Percentiles rank a stretch among this genome's conserved stretches.
Conservation (phyloP, 2,797 vertebrate species). For the Danio jaintianensis region DNA sequence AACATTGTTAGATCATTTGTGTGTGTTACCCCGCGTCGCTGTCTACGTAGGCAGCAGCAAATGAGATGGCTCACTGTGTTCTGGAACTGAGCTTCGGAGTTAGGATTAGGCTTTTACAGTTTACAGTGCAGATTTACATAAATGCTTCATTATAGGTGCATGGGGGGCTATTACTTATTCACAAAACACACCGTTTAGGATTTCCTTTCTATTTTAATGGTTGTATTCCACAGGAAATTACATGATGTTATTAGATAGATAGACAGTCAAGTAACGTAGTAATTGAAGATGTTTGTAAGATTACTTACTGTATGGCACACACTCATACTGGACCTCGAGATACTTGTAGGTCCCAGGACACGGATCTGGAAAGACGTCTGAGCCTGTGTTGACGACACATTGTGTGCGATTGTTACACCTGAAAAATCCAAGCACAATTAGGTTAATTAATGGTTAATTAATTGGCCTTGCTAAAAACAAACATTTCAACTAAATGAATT, state of each 20-base stretch:
- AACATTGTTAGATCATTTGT: too few species aligned
- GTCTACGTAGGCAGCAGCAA: neutral
- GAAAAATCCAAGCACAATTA: constrained; percentile 68
- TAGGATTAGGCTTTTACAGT: neutral
- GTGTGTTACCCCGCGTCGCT: too few species aligned
- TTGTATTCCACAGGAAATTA: neutral
- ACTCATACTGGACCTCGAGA: constrained; percentile 99
- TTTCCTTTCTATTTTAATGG: too few species aligned
- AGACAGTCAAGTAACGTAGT: neutral
- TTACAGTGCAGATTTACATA: neutral
- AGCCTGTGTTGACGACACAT: constrained; percentile 98
- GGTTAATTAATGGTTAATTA: constrained; percentile 57
- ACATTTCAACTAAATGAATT: too few species aligned
- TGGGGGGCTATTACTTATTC: neutral
- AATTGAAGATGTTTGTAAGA: neutral
- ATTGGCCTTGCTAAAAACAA: too few species aligned
- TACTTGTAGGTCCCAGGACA: constrained; percentile 99
- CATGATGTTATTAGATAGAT: neutral
- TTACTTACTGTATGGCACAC: constrained; percentile 99
- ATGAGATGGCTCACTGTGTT: neutral
- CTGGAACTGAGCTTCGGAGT: neutral
- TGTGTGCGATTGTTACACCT: constrained; percentile 99
- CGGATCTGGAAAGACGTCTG: constrained; percentile 98
- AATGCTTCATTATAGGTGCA: neutral
- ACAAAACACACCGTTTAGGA: neutral